Base-by-base conservation (phyloP, 2,888 invertebrate species). In the Cenopis cana region DNA sequence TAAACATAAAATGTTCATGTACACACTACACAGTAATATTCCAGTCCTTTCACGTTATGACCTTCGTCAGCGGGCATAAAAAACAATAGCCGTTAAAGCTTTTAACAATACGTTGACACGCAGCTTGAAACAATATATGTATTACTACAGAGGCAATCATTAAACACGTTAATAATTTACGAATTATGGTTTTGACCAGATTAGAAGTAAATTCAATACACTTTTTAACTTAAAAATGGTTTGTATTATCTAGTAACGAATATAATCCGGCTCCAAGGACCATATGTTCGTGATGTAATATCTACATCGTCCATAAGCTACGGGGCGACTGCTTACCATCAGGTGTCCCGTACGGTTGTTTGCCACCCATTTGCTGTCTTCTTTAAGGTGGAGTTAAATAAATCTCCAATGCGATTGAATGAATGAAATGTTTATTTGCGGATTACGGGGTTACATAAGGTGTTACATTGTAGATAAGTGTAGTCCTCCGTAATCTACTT, bases 51-150 rank as follows among this genome's bases (percentile, higher is more conserved):
- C 57, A 24, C 54, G 41, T 29, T 52, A 17, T 69, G 69, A 29
- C 57, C 64, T 65, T 62, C 55, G 50, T 11, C 10, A 59, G 38
- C 52, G n/a, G 38, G 5, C 18, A 54, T 60, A n/a, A 29, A 69
- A 68, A 57, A 50, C 50, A 17, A 69, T 49, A 33, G 38, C 24
- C 49, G 56, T 20, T 64, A 50, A 41, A 69, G 41, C 50, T 50
- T 52, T 20, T 57, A 57, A 64, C 41, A 64, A 57, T 59, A 65
- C 50, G 14, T 38, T 38, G 59, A 29, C 64, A 69, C 64, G 69
- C 57, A 52, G 14, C 3, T 52, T 50, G n/a, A 52, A 36, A n/a
- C 12, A 46, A 46, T 46, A 46, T 46, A 46, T n/a, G n/a, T n/a
- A n/a, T n/a, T n/a, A n/a, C n/a, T n/a, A n/a, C 46, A n/a, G 33